Conservation (phyloP, 1,140 invertebrate species). For the Drosophila carrolli region DNA sequence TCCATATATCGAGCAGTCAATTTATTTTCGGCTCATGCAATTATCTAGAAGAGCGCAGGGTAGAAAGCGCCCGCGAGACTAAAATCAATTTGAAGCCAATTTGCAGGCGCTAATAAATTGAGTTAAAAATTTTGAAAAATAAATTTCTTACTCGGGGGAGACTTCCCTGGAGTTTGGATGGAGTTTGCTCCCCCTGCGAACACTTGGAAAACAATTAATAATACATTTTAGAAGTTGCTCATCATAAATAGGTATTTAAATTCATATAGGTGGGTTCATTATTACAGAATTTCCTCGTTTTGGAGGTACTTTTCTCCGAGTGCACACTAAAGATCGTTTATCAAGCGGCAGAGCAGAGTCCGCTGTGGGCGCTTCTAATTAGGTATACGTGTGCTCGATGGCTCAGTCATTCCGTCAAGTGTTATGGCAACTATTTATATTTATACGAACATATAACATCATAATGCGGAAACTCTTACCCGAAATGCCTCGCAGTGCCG, state of each 20-base stretch:
- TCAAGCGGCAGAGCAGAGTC: slow-evolving; percentile 27
- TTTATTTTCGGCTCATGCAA: slow-evolving; percentile 49
- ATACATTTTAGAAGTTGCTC: no score
- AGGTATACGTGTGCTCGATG: slow-evolving; percentile 24
- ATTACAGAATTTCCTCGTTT: not conserved
- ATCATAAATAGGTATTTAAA: no score
- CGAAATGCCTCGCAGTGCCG: slow-evolving; percentile 34
- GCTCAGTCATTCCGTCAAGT: slow-evolving; percentile 41
- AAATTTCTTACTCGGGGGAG: slow-evolving; percentile 43
- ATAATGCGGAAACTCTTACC: slow-evolving; percentile 62
- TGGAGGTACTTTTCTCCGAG: not conserved
- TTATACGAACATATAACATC: slow-evolving; percentile 56
- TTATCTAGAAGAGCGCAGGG: slow-evolving; percentile 17
- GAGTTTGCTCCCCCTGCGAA: not conserved
- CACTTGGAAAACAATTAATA: not conserved
- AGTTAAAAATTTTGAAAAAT: slow-evolving; percentile 73
- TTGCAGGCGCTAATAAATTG: slow-evolving; percentile 75
- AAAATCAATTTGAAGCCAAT: slow-evolving; percentile 79
- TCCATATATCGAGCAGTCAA: slow-evolving; percentile 57
- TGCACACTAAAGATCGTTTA: slow-evolving; percentile 16
- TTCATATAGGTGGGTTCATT: no score
- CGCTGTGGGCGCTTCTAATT: slow-evolving; percentile 57
- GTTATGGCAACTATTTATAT: slow-evolving; percentile 61
- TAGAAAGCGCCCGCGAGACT: slow-evolving; percentile 5
- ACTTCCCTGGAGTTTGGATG: not conserved